Percentiles rank a stretch among this genome's conserved stretches.
phyloP scores from a whole-genome alignment of 2,113 vertebrate species.

The Spermophilus dauricus region DNA sequence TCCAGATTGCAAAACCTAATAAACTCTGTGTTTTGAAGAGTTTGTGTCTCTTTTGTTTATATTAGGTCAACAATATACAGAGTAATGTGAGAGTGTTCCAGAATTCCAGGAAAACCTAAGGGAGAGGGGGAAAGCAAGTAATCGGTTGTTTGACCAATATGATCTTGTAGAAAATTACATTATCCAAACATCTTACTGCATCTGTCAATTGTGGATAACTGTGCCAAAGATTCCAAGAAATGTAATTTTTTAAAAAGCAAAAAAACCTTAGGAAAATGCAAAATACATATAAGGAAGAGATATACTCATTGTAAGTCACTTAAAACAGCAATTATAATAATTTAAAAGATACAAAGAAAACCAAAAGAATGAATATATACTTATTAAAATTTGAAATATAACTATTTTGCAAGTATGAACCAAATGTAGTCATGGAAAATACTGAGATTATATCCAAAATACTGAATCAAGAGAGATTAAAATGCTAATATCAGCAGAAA shows the following conservation, averaged over 20 bases:
- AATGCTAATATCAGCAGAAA: not conserved
- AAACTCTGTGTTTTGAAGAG: not conserved
- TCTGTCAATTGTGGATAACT: not conserved
- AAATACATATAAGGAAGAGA: not conserved
- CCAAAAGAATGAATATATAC: constrained; percentile 42
- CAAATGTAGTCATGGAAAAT: not conserved
- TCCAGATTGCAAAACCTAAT: not conserved
- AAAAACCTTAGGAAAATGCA: not conserved
- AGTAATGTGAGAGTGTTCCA: not conserved
- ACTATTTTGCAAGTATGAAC: not conserved
- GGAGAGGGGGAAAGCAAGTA: not conserved
- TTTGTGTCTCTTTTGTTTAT: not conserved
- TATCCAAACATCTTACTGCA: not conserved
- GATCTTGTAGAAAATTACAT: not conserved
- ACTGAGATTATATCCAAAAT: not conserved
- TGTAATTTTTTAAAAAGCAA: not conserved
- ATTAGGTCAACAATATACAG: not conserved
- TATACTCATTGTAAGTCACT: not conserved
- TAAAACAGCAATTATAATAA: not conserved
- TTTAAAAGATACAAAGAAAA: constrained; percentile 36
- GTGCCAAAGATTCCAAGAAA: not conserved
- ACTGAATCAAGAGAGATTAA: not conserved
- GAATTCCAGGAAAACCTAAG: not conserved
- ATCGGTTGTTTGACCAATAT: not conserved
- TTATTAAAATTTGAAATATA: constrained; percentile 36